Evolutionary conservation across 2,888 invertebrate species (phyloP), one percentile per base, ranked within the genome.

Genomic region (Aleiodes leptofemur): DNA sequence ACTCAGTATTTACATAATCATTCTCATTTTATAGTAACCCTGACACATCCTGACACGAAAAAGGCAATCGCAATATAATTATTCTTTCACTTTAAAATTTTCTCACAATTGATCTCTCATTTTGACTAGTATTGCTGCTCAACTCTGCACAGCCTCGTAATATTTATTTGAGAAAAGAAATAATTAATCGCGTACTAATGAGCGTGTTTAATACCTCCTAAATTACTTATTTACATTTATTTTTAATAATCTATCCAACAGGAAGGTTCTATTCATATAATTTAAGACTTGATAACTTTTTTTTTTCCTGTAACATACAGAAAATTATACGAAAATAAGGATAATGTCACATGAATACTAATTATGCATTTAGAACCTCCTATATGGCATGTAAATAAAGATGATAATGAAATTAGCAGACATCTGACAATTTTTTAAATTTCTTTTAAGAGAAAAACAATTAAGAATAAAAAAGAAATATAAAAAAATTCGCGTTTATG

Each of bases 71-170:
- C 43, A 43, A 43, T 38, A 38, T 9, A 43, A 43, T 43, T 43
- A 43, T 64, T 23, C 16, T 48, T 13, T 13, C 23, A 59, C 13
- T 23, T 31, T 7, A 31, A 31, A 43, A 43, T 4, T 38, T 48
- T 43, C 11, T 64, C 38, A 14, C 23, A 8, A 3, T 11, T 64
- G 43, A 48, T 16, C 64, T 64, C 34, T 48, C 16, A 43, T 64
- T 64, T 14, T 64, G 64, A 64, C 64, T 64, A 64, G 64, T 48
- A 43, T 64, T 34, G 14, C 38, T 61, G 64, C 43, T 43, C 14
- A 9, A 64, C 64, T 23, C 23, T 23, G 23, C 23, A 43, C 16
- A 43, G 43, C 48, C n/a, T 14, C 23, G n/a, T 64, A 43, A 61
- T n/a, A 43, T 23, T 23, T 43, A 43, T 14, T 9, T 43, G 43